phyloP scores from a whole-genome alignment of 2,797 vertebrate species.

The Neosalanx taihuensis region DNA sequence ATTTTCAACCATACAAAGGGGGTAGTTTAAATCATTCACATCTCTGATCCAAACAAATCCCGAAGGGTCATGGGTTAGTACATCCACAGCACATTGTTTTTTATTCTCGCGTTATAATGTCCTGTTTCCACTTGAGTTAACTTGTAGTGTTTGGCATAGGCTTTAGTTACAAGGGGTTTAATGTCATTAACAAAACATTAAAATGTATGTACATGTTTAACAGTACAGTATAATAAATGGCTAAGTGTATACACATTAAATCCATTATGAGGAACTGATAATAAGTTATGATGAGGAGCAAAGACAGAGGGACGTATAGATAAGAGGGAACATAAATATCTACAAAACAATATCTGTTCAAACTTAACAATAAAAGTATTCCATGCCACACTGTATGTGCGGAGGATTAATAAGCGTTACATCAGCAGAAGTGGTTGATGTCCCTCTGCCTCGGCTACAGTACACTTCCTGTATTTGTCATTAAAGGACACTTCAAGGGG shows the following conservation, averaged over 20 bases:
- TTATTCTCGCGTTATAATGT: constrained; percentile 24
- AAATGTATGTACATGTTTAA: constrained; percentile 55
- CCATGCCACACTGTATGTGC: constrained; percentile 17
- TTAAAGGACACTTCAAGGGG: constrained; percentile 11
- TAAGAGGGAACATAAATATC: constrained; percentile 39
- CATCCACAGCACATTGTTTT: constrained; percentile 58
- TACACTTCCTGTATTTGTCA: constrained; percentile 36
- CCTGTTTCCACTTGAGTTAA: constrained; percentile 20
- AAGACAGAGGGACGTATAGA: constrained; percentile 41
- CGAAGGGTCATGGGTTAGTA: constrained; percentile 33
- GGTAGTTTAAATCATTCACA: constrained; percentile 24
- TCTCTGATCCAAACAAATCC: constrained; percentile 31
- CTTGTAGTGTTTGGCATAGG: neutral
- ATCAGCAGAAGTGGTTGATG: constrained; percentile 1
- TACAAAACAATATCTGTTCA: constrained; percentile 44
- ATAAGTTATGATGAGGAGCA: constrained; percentile 53
- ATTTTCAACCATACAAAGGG: constrained; percentile 35
- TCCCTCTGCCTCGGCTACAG: constrained; percentile 8
- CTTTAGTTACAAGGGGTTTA: neutral
- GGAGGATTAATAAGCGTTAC: constrained; percentile 4
- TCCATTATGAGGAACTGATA: constrained; percentile 46
- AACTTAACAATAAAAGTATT: constrained; percentile 20
- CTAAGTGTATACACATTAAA: constrained; percentile 48
- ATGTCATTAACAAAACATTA: constrained; percentile 31
- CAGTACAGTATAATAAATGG: constrained; percentile 33